Percentiles rank a stretch among this genome's conserved stretches.
Conservation (phyloP, 2,888 invertebrate genomes). For the Mythimna albipuncta region DNA sequence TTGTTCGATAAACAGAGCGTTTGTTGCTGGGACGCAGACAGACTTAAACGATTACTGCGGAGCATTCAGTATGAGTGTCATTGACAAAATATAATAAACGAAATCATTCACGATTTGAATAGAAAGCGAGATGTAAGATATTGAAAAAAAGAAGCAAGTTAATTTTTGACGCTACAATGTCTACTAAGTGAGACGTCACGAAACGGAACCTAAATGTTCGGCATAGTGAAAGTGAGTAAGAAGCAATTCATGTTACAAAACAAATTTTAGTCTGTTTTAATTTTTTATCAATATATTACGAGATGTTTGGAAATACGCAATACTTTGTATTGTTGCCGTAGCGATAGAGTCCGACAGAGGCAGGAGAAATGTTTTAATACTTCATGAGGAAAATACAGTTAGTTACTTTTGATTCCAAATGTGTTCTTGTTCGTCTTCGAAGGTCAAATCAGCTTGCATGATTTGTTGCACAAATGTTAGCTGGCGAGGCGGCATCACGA, state of each 20-base stretch:
- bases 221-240: conserved; percentile 85
- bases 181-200: conserved; percentile 75
- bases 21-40: conserved; percentile 50
- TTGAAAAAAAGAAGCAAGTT: conserved; percentile 69
- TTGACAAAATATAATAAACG: conserved; percentile 65
- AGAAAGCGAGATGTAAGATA: conserved; percentile 79
- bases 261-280: conserved; percentile 68
- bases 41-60: conserved; percentile 55
- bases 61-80: conserved; percentile 39
- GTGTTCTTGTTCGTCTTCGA: conserved; percentile 79
- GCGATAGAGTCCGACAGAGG: conserved; percentile 19
- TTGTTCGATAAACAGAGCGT: conserved; percentile 68
- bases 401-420: conserved; percentile 81
- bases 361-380: conserved; percentile 17
- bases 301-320: conserved; percentile 54
- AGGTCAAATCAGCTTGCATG: conserved; percentile 80
- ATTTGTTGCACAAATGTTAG: conserved; percentile 75
- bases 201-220: conserved; percentile 83
- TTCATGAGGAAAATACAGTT: conserved; percentile 69
- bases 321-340: conserved; percentile 35
- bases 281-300: conserved; percentile 65
- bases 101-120: conserved; percentile 73
- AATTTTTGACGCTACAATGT: conserved; percentile 76
- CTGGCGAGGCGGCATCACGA: conserved; percentile 76
- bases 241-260: conserved; percentile 80